These are phyloP conservation scores for Tryphoninae sp. DNA, from an alignment of 2,888 invertebrate genomes.

Conservation along the genomic window DNA sequence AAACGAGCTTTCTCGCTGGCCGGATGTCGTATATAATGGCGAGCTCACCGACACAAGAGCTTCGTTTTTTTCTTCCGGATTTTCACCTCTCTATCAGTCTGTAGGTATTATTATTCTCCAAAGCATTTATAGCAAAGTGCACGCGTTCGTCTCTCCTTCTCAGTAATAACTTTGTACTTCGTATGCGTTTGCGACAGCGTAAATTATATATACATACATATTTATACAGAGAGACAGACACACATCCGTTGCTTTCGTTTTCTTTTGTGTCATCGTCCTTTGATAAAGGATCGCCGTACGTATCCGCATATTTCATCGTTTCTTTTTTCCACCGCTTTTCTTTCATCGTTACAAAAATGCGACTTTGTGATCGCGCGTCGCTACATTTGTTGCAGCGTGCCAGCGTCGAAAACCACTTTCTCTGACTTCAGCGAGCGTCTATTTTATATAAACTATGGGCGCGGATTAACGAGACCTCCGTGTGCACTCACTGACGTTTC, in stretches of 20 bases:
- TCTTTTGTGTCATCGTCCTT: slow-evolving; percentile 49
- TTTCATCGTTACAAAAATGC: slow-evolving; percentile 37
- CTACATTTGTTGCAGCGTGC: slow-evolving; percentile 43
- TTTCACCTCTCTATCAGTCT: slow-evolving; percentile 65
- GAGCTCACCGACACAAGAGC: slow-evolving; percentile 72
- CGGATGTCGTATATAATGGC: slow-evolving; percentile 75
- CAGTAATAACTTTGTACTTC: slow-evolving; percentile 52
- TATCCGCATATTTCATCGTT: slow-evolving; percentile 25
- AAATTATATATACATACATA: slow-evolving; percentile 45
- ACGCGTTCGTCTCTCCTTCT: slow-evolving; percentile 32
- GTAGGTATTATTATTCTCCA: slow-evolving; percentile 34
- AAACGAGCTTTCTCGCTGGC: slow-evolving; percentile 61
- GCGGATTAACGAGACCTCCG: slow-evolving; percentile 29
- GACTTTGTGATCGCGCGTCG: slow-evolving; percentile 35
- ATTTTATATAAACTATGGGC: slow-evolving; percentile 17
- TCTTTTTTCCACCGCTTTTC: slow-evolving; percentile 14
- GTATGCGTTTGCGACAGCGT: slow-evolving; percentile 55
- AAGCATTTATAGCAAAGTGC: slow-evolving; percentile 14
- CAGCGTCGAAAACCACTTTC: slow-evolving; percentile 55
- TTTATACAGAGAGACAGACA: no score
- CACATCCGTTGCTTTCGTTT: slow-evolving; percentile 31
- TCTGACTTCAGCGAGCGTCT: slow-evolving; percentile 10
- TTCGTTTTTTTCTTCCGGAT: slow-evolving; percentile 62
- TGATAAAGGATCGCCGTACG: slow-evolving; percentile 60
- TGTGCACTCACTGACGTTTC: slow-evolving; percentile 22